Conservation (phyloP, 2,797 vertebrate genomes). For the Acrossocheilus fasciatus region DNA sequence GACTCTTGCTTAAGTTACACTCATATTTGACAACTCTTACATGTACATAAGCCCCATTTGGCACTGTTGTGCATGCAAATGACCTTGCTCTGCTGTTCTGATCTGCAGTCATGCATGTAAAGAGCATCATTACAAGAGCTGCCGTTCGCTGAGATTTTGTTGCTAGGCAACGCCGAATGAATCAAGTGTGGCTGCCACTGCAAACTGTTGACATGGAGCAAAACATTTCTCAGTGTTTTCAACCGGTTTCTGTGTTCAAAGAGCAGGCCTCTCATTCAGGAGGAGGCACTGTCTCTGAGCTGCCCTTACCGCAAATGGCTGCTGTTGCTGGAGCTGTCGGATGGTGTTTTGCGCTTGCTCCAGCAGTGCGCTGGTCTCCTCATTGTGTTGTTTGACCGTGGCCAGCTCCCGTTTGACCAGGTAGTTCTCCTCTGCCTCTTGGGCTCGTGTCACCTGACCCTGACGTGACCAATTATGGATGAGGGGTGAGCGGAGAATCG, state of each 20-base stretch:
- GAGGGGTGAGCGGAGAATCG: constrained; percentile 67
- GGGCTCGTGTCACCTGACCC: constrained; percentile 99
- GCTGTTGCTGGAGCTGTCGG: constrained; percentile 89
- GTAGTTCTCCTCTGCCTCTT: constrained; percentile 99
- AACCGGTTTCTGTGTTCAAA: constrained; percentile 13
- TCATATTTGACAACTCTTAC: constrained; percentile 53
- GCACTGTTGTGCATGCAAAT: constrained; percentile 54
- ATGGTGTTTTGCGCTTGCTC: constrained; percentile 94
- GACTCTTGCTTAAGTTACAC: constrained; percentile 27
- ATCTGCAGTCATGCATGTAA: constrained; percentile 71
- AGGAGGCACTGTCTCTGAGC: constrained; percentile 58
- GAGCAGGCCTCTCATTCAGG: constrained; percentile 49
- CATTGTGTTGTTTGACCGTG: constrained; percentile 96
- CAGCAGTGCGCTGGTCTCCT: constrained; percentile 93
- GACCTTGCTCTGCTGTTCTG: constrained; percentile 56
- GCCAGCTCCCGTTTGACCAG: constrained; percentile 99
- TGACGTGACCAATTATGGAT: constrained; percentile 78
- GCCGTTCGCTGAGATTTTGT: constrained; percentile 37
- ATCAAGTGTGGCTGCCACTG: background rate
- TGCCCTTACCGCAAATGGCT: constrained; percentile 93
- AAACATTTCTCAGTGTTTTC: constrained; percentile 35
- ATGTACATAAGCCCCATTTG: constrained; percentile 66
- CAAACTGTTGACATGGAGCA: constrained; percentile 16
- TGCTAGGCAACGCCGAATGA: constrained; percentile 41
- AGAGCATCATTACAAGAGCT: constrained; percentile 60